phyloP scores from a whole-genome alignment of 1,140 invertebrate genomes.

The Euwallacea similis region DNA sequence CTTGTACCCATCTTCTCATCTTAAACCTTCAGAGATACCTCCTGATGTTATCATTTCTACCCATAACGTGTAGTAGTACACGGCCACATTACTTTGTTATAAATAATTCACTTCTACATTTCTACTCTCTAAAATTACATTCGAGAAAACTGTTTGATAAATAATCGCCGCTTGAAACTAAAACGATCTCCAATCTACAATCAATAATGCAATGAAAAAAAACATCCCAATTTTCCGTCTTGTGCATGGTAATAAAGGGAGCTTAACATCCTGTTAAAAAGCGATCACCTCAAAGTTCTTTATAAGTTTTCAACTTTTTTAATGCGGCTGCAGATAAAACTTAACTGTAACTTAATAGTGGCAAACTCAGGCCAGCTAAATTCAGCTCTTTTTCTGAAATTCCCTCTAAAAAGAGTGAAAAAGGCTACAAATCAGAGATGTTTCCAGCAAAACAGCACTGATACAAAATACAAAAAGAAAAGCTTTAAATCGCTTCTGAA shows the following conservation, averaged over 20 bases:
- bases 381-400: background rate
- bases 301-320: constrained; percentile 9
- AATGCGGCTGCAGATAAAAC: constrained; percentile 14
- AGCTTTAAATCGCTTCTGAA: constrained; percentile 23
- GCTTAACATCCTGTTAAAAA: constrained; percentile 5
- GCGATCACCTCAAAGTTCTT: constrained; percentile 8
- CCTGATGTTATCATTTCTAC: too few species aligned
- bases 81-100: too few species aligned
- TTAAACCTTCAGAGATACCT: too few species aligned
- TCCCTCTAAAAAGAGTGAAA: background rate
- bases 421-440: background rate
- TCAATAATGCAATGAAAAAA: background rate
- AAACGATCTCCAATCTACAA: background rate
- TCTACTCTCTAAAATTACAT: too few species aligned
- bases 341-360: background rate
- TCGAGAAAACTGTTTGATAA: too few species aligned
- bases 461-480: constrained; percentile 11
- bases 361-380: background rate
- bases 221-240: constrained; percentile 13
- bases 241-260: constrained; percentile 21
- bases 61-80: too few species aligned
- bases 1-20: too few species aligned
- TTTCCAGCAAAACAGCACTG: background rate
- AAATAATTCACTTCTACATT: too few species aligned
- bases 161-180: too few species aligned